Evolutionary conservation across 2,113 vertebrate genomes (phyloP).

Genomic region (Chaenogobius annularis): DNA sequence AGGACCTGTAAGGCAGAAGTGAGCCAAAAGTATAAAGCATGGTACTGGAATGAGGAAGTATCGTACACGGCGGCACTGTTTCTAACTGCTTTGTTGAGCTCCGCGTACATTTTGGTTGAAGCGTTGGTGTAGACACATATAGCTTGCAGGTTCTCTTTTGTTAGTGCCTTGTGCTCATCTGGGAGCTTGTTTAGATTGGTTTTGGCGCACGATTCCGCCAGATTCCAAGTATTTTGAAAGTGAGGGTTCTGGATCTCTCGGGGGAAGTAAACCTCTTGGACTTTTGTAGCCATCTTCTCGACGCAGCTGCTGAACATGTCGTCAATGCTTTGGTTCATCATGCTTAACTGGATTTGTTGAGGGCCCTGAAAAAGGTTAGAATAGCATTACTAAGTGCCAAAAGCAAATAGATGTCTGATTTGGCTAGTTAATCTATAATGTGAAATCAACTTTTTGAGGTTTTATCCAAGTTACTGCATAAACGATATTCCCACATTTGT

Average conservation of each 20-base stretch:
- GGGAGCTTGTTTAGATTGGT: neutral
- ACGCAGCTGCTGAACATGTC: neutral
- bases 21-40: slow-evolving; percentile 5
- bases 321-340: neutral
- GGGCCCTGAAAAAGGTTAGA: neutral
- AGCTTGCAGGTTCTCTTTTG: neutral
- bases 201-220: neutral
- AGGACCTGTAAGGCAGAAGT: slow-evolving; percentile 32
- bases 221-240: neutral
- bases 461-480: too few relatives aligned
- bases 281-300: neutral
- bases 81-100: neutral
- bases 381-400: neutral
- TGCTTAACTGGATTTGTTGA: neutral
- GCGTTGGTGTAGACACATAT: neutral
- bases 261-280: neutral
- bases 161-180: neutral
- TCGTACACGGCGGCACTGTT: neutral
- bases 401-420: too few relatives aligned
- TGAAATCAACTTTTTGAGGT: too few relatives aligned
- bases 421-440: too few relatives aligned
- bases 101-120: neutral
- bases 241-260: neutral
- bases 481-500: too few relatives aligned
- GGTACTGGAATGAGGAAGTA: neutral